These are phyloP conservation scores for cattle (Bos taurus) DNA, from an alignment of 2,113 vertebrate species.

Conservation along the genomic window DNA sequence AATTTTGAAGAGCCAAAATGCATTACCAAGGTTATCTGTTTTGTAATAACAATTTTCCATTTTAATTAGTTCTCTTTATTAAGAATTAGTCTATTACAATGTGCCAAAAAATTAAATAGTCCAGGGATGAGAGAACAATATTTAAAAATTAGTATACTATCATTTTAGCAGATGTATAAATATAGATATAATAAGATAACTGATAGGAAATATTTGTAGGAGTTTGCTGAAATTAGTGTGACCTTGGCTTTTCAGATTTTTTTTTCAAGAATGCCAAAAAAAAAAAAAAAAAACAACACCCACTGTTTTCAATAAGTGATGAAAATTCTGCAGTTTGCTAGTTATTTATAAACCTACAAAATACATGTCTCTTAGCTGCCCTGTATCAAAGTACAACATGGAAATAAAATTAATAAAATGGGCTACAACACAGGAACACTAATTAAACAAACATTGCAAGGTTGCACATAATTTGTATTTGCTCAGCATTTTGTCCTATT, in stretches of 20 bases:
- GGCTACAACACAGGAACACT: background rate
- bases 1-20: background rate
- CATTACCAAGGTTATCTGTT: background rate
- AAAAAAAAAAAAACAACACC: background rate
- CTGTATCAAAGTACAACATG: background rate
- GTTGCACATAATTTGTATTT: background rate
- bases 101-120: background rate
- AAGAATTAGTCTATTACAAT: background rate
- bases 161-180: background rate
- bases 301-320: background rate
- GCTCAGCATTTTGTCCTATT: background rate
- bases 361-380: background rate
- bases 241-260: background rate
- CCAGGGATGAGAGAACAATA: background rate
- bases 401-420: background rate
- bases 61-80: background rate
- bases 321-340: background rate
- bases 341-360: background rate
- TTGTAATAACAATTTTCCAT: background rate
- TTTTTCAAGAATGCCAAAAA: background rate
- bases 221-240: background rate
- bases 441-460: background rate
- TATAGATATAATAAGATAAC: background rate
- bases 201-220: background rate
- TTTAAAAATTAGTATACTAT: background rate